Base-by-base conservation (phyloP, 2,888 invertebrate species). In the Bembecia ichneumoniformis region DNA sequence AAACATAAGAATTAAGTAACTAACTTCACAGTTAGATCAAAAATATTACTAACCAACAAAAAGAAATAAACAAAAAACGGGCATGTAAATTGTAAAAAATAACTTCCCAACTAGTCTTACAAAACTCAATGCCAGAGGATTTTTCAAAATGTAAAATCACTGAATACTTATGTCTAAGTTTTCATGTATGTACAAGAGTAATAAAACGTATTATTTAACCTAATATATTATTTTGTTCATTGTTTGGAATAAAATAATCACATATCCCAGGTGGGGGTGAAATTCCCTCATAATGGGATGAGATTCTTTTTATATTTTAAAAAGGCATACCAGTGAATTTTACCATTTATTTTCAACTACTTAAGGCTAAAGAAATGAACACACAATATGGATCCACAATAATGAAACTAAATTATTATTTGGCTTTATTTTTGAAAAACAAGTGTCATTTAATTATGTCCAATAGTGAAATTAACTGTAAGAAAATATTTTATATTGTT, bases 201-300 rank as follows among this genome's bases (percentile, higher is more conserved):
- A 44, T 44, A 13, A 68, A 57, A 45, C n/a, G n/a, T n/a, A n/a
- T 48, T 50, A 54, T 49, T 46, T 64, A 40, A 40, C 40, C 40
- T 40, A 40, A 40, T 65, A 60, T 66, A 62, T 62, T 28, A 28
- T 69, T 80, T 82, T 82, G 81, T 80, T 82, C 81, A 73, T 71
- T 69, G 70, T 78, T 77, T 78, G 79, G 80, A 79, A 80, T 79
- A 68, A 75, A 70, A 68, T 71, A 71, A 77, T 80, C 78, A 78
- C 80, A 71, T 69, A 64, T 71, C 69, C 59, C 60, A 51, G 43
- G 20, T 3, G 13, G 62, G 40, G 5, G 13, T 13, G 40, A 40
- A 3, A 14, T 40, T 9, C 28, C 28, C 20, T 9, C 13, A 10
- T 36, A 40, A 40, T 3, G 14, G n/a, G 40, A 13, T 40, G 5